Conservation (phyloP, 2,888 invertebrate species). For the Hydraecia micacea region DNA sequence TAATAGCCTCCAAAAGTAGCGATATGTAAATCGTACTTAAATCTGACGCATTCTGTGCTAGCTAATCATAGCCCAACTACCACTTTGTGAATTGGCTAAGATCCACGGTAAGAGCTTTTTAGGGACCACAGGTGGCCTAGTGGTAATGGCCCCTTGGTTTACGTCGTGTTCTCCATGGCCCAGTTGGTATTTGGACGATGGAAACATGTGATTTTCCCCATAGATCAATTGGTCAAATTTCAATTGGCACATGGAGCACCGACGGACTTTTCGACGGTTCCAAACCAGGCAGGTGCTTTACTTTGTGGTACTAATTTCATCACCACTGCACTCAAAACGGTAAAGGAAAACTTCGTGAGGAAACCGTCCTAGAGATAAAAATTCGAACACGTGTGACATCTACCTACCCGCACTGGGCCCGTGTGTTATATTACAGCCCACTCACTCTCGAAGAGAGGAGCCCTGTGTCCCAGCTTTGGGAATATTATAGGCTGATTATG, state of each 20-base stretch:
- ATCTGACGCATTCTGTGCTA: background rate
- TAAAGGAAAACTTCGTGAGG: background rate
- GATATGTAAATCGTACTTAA: background rate
- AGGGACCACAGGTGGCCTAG: background rate
- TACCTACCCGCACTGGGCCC: background rate
- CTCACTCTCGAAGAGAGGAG: background rate
- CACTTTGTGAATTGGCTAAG: background rate
- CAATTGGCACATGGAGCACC: no score
- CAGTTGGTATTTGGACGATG: no score
- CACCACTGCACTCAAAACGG: background rate
- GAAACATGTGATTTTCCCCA: no score
- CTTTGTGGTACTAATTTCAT: no score
- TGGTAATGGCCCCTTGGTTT: background rate
- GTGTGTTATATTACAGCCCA: background rate
- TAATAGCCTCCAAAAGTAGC: background rate
- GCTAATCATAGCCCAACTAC: background rate
- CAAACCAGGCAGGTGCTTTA: no score
- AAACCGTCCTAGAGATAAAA: background rate
- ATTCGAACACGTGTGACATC: background rate
- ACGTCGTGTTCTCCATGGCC: no score
- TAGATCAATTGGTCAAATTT: no score
- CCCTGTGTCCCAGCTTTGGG: background rate
- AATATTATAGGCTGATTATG: background rate
- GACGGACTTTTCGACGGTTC: background rate
- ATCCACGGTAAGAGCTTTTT: background rate